Conservation (phyloP, 2,797 vertebrate species). For the Catharus ustulatus region DNA sequence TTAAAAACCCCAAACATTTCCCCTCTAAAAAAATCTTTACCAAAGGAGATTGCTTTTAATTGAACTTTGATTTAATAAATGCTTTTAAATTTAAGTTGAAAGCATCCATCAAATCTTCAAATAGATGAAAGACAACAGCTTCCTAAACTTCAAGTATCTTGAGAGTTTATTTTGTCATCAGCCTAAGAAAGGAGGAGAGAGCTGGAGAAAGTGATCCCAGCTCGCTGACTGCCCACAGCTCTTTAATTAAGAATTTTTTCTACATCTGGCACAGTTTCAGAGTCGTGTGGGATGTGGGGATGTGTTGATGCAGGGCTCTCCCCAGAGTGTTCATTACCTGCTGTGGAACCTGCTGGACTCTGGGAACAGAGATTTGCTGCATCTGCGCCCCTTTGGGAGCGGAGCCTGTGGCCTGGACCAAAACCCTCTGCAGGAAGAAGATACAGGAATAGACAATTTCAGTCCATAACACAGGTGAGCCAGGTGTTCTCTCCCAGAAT, state of each 20-base stretch:
- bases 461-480: not conserved
- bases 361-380: conserved; percentile 89
- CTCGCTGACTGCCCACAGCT: not conserved
- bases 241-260: not conserved
- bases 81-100: not conserved
- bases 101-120: not conserved
- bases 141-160: not conserved
- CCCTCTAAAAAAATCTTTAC: not conserved
- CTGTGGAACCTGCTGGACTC: conserved; percentile 91
- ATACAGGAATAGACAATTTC: not conserved
- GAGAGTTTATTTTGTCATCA: not conserved
- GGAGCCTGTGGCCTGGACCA: conserved; percentile 91
- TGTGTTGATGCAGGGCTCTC: not conserved
- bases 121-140: not conserved
- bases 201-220: not conserved
- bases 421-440: conserved; percentile 85
- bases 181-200: not conserved
- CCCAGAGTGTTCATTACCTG: conserved; percentile 85
- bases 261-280: not conserved
- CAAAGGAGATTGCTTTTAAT: not conserved
- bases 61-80: not conserved
- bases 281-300: rapidly evolving
- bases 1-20: not conserved
- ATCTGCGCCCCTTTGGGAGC: conserved; percentile 90
- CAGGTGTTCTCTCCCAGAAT: not conserved